Base-by-base conservation (phyloP, 2,797 vertebrate species). In the Rhinella marina region DNA sequence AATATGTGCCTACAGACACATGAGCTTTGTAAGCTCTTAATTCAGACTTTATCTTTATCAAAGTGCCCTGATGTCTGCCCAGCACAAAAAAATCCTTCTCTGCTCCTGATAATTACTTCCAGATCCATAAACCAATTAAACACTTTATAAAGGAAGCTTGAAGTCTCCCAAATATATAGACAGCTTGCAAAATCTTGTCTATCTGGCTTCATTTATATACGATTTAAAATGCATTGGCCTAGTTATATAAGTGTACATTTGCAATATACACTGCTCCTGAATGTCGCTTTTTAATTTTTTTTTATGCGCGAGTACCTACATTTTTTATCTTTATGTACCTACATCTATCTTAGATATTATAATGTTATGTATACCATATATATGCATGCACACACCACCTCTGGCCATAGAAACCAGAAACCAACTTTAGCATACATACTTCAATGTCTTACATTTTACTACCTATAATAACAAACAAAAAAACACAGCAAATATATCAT, bases 81-180 rank as follows among this genome's bases (percentile, higher is more conserved):
- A 52, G 76, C 57, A 79, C 54, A 89, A 83, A 86, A 86, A 86
- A 86, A 82, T 27, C 29, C 78, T 61, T 86, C 54, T 86, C 84
- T 83, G 88, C 80, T 83, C 81, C 81, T 86, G 81, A 87, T 89
- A 89, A 89, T 89, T 89, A 85, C 81, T 89, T 86, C 88, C 88
- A 89, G 88, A 89, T 87, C 75, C 85, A 87, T 79, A 86, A 87
- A 84, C 81, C 88, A 86, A 89, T 89, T 87, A 89, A 89, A 89
- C 88, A 89, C 85, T 89, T 89, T 87, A 89, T 89, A 89, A 86
- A 86, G 88, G 85, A 89, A 89, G 81, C 81, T 73, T 62, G 80
- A 82, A 86, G 68, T 86, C 77, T 85, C 87, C 50, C 81, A 89
- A 72, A 80, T 68, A 79, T 86, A 86, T 86, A 89, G 64, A 84